Evolutionary conservation across 2,797 vertebrate species (phyloP).

Genomic region (Gallinago solitaria): DNA sequence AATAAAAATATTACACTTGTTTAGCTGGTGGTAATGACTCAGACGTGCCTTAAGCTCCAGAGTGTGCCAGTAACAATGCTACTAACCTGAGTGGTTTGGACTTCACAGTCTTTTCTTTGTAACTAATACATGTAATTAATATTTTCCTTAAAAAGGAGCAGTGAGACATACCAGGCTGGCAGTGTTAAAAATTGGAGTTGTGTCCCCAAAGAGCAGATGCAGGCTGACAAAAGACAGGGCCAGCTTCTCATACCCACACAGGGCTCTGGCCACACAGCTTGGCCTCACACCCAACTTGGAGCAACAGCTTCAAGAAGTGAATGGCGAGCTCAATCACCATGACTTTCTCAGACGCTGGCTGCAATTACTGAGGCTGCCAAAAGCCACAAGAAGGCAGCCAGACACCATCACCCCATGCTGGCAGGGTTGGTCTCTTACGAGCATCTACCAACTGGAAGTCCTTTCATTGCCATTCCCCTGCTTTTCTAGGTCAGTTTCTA

Average conservation of each 20-base stretch:
- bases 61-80: background rate
- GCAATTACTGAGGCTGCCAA: background rate
- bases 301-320: background rate
- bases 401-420: background rate
- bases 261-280: background rate
- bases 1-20: background rate
- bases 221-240: background rate
- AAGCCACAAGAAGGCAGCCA: slow-evolving; percentile 17
- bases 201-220: background rate
- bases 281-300: background rate
- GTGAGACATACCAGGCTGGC: background rate
- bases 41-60: background rate
- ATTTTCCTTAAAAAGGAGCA: background rate
- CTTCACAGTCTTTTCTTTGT: slow-evolving; percentile 10
- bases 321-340: rapidly evolving
- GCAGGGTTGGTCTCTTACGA: background rate
- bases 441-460: background rate
- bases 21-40: background rate
- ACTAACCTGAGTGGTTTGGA: background rate
- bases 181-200: background rate
- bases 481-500: background rate
- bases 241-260: slow-evolving; percentile 8
- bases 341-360: background rate
- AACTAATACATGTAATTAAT: background rate
- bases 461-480: background rate